Percentiles rank a stretch among this genome's conserved stretches.
Conservation (phyloP, 2,888 invertebrate genomes). For the Hypolimnas misippus region DNA sequence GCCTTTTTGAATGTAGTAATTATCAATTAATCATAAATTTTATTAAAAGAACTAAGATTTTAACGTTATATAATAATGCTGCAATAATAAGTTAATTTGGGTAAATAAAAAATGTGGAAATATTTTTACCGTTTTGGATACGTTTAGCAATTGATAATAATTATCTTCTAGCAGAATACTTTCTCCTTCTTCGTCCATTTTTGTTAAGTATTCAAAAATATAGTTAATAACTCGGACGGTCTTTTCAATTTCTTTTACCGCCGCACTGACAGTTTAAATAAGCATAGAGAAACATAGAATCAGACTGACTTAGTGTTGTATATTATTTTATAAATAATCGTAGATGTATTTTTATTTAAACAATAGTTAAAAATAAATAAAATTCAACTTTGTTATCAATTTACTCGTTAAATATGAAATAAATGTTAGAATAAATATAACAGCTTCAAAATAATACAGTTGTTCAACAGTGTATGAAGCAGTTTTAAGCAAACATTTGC, state of each 20-base stretch:
- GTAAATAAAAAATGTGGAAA: conserved; percentile 43
- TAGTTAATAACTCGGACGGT: conserved; percentile 43
- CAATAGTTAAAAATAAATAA: not conserved
- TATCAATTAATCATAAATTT: not conserved
- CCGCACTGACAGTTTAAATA: conserved; percentile 49
- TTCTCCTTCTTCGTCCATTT: conserved; percentile 88
- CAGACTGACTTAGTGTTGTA: conserved; percentile 13
- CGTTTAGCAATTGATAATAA: conserved; percentile 94
- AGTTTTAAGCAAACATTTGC: too few species aligned
- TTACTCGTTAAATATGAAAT: too few species aligned
- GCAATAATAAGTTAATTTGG: conserved; percentile 53
- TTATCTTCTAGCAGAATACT: conserved; percentile 90
- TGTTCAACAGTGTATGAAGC: too few species aligned
- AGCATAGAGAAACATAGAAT: conserved; percentile 6
- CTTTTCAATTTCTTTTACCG: conserved; percentile 52
- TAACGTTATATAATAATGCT: conserved; percentile 58
- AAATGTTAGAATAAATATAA: too few species aligned
- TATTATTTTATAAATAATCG: not conserved
- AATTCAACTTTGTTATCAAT: too few species aligned
- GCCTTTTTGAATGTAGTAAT: not conserved
- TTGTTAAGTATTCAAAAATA: conserved; percentile 45
- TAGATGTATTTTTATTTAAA: conserved; percentile 8
- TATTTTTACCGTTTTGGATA: conserved; percentile 90
- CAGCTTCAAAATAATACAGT: too few species aligned
- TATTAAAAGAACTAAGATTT: conserved; percentile 15